Base-by-base conservation (phyloP, 2,797 vertebrate genomes). In the Phrynocephalus forsythii region DNA sequence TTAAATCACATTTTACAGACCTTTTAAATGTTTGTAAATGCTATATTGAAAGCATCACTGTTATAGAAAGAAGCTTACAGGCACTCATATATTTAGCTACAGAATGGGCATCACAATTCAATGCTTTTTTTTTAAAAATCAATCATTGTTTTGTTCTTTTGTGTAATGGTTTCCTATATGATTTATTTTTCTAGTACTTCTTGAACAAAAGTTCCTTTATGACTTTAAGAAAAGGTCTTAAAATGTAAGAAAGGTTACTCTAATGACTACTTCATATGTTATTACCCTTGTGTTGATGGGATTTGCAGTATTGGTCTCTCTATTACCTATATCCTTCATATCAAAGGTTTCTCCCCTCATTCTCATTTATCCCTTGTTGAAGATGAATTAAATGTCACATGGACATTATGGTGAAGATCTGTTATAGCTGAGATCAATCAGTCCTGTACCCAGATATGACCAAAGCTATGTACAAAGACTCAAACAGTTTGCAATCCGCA, bases 81-180 rank as follows among this genome's bases (percentile, higher is more conserved):
- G 72, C 84, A 90, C 6, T 22, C 24, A 75, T 18, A 72, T 80
- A 77, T 7, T 16, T 30, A 22, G 60, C 28, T 1, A 11, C 5
- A 72, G 67, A 44, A 7, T 50, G 38, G 44, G 28, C 30, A 26
- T 24, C 11, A 26, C 5, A 26, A 13, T 63, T 3, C 10, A 8
- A 48, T 50, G 48, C 7, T 5, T 75, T 76, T 50, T 56, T 56
- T 10, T 11, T 1, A 11, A n/a, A 48, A 75, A 84, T 44, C 6
- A 63, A 63, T 18, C 33, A 63, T 28, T 38, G 18, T 50, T 28
- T 28, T 63, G 9, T n/a, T 75, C 11, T 56, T 83, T 56, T 71
- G 68, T 82, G 72, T 83, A 76, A 44, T 24, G 30, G 38, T 86
- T 67, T 91, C 86, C 72, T 87, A 82, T 56, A 89, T 87, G 90